Evolutionary conservation across 2,888 invertebrate genomes (phyloP).

Genomic region (Plagodis dolabraria): DNA sequence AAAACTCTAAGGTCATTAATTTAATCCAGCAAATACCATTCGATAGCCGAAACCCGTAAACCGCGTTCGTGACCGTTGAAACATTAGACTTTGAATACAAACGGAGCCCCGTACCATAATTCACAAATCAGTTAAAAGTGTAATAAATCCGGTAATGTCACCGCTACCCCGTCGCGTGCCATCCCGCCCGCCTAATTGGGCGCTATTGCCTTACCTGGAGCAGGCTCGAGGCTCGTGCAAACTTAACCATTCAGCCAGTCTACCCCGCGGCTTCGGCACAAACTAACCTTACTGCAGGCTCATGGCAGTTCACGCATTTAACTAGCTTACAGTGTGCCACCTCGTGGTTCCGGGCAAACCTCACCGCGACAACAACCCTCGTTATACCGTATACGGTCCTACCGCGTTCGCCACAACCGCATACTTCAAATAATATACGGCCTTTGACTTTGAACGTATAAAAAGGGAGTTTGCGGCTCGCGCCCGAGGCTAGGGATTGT

Average conservation of each 20-base stretch:
- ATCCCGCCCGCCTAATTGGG: conserved; percentile 24
- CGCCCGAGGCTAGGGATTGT: conserved; percentile 7
- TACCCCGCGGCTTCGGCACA: conserved; percentile 13
- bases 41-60: not conserved
- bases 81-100: conserved; percentile 37
- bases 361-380: conserved; percentile 12
- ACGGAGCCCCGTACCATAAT: conserved; percentile 31
- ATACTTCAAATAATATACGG: conserved; percentile 19
- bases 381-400: conserved; percentile 6
- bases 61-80: conserved; percentile 25
- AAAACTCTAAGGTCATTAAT: not conserved
- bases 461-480: conserved; percentile 11
- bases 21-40: conserved; percentile 3
- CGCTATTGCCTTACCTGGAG: conserved; percentile 7
- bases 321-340: not conserved
- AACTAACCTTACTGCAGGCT: no score
- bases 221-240: not conserved
- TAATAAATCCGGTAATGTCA: conserved; percentile 41
- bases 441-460: conserved; percentile 20
- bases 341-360: conserved; percentile 13
- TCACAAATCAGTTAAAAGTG: conserved; percentile 42
- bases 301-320: no score
- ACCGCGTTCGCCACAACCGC: conserved; percentile 17
- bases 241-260: conserved; percentile 10
- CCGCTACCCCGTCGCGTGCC: conserved; percentile 38